Percentiles rank a stretch among this genome's conserved stretches.
Conservation (phyloP, 1,140 invertebrate species). For the Cotesia vestalis region DNA sequence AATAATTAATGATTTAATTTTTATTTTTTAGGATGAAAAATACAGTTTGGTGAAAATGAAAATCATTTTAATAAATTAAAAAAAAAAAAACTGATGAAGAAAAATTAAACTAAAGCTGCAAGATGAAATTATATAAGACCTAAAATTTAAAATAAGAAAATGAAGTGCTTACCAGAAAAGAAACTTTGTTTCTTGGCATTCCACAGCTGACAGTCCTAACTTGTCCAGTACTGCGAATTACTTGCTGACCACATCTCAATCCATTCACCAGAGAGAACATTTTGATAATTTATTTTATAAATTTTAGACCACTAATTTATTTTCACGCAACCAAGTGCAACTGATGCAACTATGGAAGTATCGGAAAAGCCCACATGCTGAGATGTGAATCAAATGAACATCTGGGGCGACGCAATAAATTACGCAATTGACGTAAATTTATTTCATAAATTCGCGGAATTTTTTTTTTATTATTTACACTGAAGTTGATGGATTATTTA, state of each 20-base stretch:
- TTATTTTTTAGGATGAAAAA: too few species aligned
- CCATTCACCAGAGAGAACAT: conserved; percentile 32
- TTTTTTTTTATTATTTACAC: too few species aligned
- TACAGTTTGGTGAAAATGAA: too few species aligned
- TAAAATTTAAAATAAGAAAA: too few species aligned
- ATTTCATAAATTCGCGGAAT: too few species aligned
- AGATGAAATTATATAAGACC: too few species aligned
- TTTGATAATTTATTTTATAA: neutral
- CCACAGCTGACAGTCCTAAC: conserved; percentile 19
- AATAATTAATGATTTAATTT: too few species aligned
- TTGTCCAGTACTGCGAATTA: conserved; percentile 28
- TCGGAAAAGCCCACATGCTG: neutral
- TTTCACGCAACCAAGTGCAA: neutral
- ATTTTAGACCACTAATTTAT: neutral
- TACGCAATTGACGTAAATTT: neutral
- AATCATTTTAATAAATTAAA: too few species aligned
- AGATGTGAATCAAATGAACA: neutral
- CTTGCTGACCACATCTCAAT: conserved; percentile 20
- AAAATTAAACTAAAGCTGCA: too few species aligned
- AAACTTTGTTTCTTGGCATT: conserved; percentile 34
- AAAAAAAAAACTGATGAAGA: too few species aligned
- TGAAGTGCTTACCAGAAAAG: conserved; percentile 32
- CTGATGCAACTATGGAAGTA: conserved; percentile 2
- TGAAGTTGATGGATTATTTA: too few species aligned
- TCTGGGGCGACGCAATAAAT: neutral